phyloP scores from a whole-genome alignment of 1,140 invertebrate genomes.

The Papilio polytes region DNA sequence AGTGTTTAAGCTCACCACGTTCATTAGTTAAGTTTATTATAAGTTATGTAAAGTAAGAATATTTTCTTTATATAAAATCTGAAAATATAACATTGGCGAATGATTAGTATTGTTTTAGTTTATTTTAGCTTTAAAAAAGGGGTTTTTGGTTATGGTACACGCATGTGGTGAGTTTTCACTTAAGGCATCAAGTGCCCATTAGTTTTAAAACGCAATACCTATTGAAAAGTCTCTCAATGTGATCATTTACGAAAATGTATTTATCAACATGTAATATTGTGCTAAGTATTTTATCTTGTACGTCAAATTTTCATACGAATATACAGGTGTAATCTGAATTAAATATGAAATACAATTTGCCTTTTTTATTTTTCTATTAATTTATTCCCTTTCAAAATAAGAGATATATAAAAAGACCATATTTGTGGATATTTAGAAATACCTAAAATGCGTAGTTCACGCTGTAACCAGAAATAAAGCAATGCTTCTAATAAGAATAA shows the following conservation, averaged over 20 bases:
- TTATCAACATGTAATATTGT: constrained; percentile 63
- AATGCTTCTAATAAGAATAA: too few species aligned
- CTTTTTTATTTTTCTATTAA: constrained; percentile 44
- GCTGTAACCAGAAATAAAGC: too few species aligned
- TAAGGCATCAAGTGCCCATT: constrained; percentile 63
- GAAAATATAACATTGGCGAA: constrained; percentile 7
- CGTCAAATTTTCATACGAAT: constrained; percentile 69
- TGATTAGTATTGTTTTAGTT: constrained; percentile 42
- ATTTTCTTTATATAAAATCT: not conserved
- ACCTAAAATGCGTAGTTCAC: too few species aligned
- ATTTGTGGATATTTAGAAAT: too few species aligned
- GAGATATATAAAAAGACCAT: too few species aligned
- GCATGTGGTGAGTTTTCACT: constrained; percentile 82
- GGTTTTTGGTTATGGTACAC: constrained; percentile 69
- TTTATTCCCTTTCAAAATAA: too few species aligned
- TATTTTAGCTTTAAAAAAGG: constrained; percentile 52
- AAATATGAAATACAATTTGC: constrained; percentile 60
- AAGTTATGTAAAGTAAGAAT: constrained; percentile 48
- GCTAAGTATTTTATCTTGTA: constrained; percentile 69
- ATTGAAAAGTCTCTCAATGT: constrained; percentile 73
- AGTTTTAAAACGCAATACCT: constrained; percentile 67
- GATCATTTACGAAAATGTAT: constrained; percentile 76
- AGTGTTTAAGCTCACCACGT: constrained; percentile 81
- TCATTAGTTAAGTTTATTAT: constrained; percentile 55
- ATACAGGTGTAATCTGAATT: constrained; percentile 72